A percentile compares a stretch with the other conserved stretches of the same genome.
These are phyloP conservation scores for Acholoe squamosa DNA, from an alignment of 2,888 invertebrate genomes.

Conservation along the genomic window DNA sequence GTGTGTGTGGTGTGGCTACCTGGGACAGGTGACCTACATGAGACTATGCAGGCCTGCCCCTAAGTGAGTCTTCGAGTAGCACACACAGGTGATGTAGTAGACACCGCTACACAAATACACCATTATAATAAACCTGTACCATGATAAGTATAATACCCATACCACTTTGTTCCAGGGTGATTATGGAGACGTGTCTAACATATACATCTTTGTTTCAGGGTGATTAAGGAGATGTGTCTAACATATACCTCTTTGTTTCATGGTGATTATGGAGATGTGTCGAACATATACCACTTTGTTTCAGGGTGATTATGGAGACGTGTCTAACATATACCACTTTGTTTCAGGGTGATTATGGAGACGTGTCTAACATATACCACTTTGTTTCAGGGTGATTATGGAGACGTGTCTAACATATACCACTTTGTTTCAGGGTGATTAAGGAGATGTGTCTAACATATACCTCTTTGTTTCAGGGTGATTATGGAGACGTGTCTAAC, in stretches of 20 bases:
- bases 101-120: no score
- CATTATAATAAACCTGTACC: no score
- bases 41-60: no score
- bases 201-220: not conserved
- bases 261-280: conserved; percentile 21
- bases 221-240: conserved; percentile 14
- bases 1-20: no score
- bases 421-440: not conserved
- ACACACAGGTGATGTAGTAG: no score
- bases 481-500: not conserved
- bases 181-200: not conserved
- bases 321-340: not conserved
- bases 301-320: not conserved
- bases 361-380: not conserved
- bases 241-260: conserved; percentile 13
- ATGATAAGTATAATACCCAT: no score
- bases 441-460: not conserved
- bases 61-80: no score
- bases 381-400: not conserved
- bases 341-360: not conserved
- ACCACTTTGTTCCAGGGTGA: not conserved
- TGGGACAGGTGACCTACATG: no score
- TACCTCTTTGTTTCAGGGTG: not conserved
- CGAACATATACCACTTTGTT: not conserved
- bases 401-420: not conserved